These are phyloP conservation scores for Oreocharis arfaki DNA, from an alignment of 2,113 vertebrate species.

Conservation along the genomic window DNA sequence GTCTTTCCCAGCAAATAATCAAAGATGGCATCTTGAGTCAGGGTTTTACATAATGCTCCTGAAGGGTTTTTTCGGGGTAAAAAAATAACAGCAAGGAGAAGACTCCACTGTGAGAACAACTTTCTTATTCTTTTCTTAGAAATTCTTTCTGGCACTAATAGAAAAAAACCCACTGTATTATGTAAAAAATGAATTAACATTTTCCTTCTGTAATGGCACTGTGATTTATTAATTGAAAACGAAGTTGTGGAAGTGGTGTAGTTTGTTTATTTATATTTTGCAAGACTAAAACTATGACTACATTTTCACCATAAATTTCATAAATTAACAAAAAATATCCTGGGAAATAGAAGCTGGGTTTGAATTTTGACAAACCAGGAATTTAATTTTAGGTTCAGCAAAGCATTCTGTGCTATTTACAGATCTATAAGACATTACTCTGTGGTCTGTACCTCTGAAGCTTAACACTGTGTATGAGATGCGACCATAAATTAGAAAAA, in stretches of 20 bases:
- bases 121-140: background rate
- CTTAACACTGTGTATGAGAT: background rate
- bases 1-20: background rate
- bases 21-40: background rate
- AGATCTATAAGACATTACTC: background rate
- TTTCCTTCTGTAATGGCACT: fast-evolving
- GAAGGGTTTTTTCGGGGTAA: background rate
- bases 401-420: background rate
- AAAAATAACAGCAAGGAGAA: background rate
- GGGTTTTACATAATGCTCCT: background rate
- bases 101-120: background rate
- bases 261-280: background rate
- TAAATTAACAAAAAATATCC: background rate
- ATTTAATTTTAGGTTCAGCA: background rate
- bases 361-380: background rate
- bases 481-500: background rate
- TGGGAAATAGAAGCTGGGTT: background rate
- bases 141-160: background rate
- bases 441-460: background rate
- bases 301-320: background rate
- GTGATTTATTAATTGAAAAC: background rate
- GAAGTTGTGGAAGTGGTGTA: background rate
- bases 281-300: background rate
- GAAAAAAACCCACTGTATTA: background rate
- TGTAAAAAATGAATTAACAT: background rate